A percentile compares a stretch with the other conserved stretches of the same genome.
phyloP scores from a whole-genome alignment of 2,797 vertebrate genomes.

The Smutsia gigantea region DNA sequence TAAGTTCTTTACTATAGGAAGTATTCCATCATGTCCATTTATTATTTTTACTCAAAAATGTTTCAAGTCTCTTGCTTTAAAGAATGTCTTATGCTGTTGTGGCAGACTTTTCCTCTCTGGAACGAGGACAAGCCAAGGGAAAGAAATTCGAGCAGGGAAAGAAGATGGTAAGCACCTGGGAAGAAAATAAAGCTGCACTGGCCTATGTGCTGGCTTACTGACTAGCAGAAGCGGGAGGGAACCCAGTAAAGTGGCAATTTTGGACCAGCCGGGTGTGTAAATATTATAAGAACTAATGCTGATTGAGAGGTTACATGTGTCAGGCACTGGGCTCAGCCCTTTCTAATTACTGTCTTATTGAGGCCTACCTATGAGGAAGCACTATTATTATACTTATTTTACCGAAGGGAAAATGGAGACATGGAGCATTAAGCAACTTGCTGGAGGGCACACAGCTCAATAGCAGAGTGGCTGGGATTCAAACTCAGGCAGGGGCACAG shows the following conservation, averaged over 20 bases:
- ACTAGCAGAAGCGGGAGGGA: not conserved
- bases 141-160: not conserved
- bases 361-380: conserved; percentile 18
- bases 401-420: not conserved
- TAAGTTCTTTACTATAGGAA: not conserved
- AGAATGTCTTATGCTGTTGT: not conserved
- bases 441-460: not conserved
- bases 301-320: not conserved
- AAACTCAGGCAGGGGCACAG: too few species aligned
- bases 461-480: not conserved
- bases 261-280: not conserved
- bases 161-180: not conserved
- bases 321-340: not conserved
- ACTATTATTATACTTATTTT: not conserved
- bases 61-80: not conserved
- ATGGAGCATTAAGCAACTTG: not conserved
- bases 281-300: not conserved
- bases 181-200: not conserved
- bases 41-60: not conserved
- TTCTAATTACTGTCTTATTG: conserved; percentile 47
- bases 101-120: not conserved
- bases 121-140: not conserved
- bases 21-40: not conserved
- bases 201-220: not conserved
- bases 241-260: not conserved